A percentile compares a stretch with the other conserved stretches of the same genome.
phyloP scores from a whole-genome alignment of 1,140 invertebrate species.

The Cydia fagiglandana region DNA sequence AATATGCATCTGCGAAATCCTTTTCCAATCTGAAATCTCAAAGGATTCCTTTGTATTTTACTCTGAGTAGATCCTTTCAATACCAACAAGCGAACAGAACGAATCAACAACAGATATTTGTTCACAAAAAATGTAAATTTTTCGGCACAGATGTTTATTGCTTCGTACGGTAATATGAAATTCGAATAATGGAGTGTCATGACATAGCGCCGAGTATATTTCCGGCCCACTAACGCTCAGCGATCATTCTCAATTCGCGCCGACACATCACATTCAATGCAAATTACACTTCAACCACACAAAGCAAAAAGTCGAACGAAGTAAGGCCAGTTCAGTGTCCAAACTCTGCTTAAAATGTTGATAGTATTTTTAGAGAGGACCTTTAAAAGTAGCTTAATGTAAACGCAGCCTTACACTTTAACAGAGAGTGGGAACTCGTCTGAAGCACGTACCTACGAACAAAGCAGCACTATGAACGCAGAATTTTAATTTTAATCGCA shows the following conservation, averaged over 20 bases:
- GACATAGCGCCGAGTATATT: constrained; percentile 1
- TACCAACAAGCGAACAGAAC: background rate
- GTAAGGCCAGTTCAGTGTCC: background rate
- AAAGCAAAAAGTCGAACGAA: background rate
- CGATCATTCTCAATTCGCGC: constrained; percentile 30
- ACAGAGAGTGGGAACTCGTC: constrained; percentile 3
- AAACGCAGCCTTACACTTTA: background rate
- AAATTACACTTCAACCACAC: constrained; percentile 40
- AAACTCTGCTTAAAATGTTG: too few species aligned
- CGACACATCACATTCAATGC: constrained; percentile 42
- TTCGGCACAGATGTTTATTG: background rate
- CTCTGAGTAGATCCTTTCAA: background rate
- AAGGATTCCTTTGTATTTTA: background rate
- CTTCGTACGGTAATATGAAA: background rate
- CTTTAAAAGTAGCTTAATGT: background rate
- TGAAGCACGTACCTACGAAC: constrained; percentile 19
- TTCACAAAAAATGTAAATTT: background rate
- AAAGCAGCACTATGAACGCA: constrained; percentile 20
- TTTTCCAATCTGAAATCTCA: too few species aligned
- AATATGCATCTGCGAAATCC: too few species aligned
- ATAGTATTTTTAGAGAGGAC: too few species aligned
- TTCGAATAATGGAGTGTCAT: constrained; percentile 13
- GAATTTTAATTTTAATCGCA: constrained; percentile 28
- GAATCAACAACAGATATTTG: background rate
- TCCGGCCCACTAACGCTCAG: constrained; percentile 23